Evolutionary conservation across 1,140 invertebrate species (phyloP).

Genomic region (Panulirus ornatus): DNA sequence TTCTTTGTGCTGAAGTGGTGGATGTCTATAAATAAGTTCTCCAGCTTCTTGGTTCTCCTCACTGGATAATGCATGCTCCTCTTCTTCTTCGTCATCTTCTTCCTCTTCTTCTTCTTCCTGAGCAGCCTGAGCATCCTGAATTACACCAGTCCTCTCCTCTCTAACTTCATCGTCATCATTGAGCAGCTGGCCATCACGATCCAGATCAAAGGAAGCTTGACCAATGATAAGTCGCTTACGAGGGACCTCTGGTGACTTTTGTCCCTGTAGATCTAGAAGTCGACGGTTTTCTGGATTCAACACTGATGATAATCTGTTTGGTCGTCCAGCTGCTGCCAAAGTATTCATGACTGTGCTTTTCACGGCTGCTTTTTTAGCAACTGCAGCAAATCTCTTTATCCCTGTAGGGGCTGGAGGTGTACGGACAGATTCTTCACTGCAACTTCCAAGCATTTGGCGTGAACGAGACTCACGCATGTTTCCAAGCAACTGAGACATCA

Average conservation of each 20-base stretch:
- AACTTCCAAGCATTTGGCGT: not conserved
- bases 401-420: conserved; percentile 11
- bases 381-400: conserved; percentile 39
- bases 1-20: conserved; percentile 50
- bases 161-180: conserved; percentile 43
- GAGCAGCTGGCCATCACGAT: conserved; percentile 62
- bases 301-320: conserved; percentile 48
- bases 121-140: not conserved
- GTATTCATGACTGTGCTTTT: conserved; percentile 33
- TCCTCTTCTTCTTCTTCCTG: conserved; percentile 37
- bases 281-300: conserved; percentile 72
- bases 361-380: conserved; percentile 51
- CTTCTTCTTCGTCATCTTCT: not conserved
- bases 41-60: not conserved
- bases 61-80: conserved; percentile 17
- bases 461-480: conserved; percentile 55
- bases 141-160: not conserved
- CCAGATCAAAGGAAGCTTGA: conserved; percentile 66
- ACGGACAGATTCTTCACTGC: not conserved
- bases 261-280: conserved; percentile 67
- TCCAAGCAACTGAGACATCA: conserved; percentile 56
- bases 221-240: conserved; percentile 72
- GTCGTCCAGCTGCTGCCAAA: conserved; percentile 2
- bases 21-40: conserved; percentile 14
- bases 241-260: conserved; percentile 68